Conservation (phyloP, 2,888 invertebrate genomes). For the Falcaria lacertinaria region DNA sequence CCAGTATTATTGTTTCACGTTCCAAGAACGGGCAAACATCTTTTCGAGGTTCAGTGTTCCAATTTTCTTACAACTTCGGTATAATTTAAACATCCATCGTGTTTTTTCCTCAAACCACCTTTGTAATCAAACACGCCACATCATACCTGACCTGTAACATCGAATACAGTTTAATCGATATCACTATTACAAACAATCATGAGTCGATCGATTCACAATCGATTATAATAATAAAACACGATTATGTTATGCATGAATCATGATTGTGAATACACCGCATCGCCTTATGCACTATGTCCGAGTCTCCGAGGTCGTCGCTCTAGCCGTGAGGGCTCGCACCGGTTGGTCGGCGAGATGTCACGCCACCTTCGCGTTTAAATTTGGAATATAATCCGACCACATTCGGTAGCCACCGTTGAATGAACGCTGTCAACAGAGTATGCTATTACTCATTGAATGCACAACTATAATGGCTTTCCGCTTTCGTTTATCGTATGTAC, state of each 20-base stretch:
- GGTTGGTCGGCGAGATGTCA: conserved; percentile 58
- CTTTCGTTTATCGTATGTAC: neutral
- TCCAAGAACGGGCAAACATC: no score
- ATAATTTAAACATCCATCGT: no score
- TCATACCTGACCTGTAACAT: neutral
- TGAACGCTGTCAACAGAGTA: conserved; percentile 27
- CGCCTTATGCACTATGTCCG: conserved; percentile 17
- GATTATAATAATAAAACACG: no score
- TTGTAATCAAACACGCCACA: no score
- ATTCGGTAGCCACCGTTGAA: conserved; percentile 25
- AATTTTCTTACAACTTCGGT: no score
- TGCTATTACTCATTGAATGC: conserved; percentile 8
- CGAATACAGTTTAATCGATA: neutral
- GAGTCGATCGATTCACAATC: conserved; percentile 4
- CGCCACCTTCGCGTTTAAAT: conserved; percentile 70
- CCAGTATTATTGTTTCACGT: no score
- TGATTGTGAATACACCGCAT: neutral
- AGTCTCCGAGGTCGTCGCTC: conserved; percentile 63
- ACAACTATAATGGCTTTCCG: conserved; percentile 3
- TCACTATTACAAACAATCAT: no score
- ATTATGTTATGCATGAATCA: no score
- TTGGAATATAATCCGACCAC: conserved; percentile 55
- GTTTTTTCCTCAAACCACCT: no score
- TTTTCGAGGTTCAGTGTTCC: no score
- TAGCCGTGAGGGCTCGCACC: conserved; percentile 32